Conservation (phyloP, 2,113 vertebrate species). For the Neogale vison region DNA sequence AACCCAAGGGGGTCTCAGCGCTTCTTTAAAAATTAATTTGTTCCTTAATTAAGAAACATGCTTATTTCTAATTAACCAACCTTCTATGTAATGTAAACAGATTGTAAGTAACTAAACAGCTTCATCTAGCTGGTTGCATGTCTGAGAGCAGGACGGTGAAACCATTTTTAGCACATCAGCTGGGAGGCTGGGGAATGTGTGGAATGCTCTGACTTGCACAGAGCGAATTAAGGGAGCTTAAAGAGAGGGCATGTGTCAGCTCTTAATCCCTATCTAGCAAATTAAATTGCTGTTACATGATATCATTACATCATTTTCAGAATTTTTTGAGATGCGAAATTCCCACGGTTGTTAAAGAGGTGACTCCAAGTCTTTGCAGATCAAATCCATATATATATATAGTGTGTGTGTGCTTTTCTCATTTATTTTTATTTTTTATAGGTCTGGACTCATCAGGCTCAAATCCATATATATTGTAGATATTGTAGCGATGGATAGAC, state of each 20-base stretch:
- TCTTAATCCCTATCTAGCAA: conserved; percentile 56
- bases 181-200: background rate
- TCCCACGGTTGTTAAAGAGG: background rate
- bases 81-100: conserved; percentile 57
- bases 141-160: background rate
- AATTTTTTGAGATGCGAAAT: conserved; percentile 9
- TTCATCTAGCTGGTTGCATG: background rate
- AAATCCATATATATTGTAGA: no score
- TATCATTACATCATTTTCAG: background rate
- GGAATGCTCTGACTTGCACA: background rate
- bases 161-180: background rate
- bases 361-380: background rate
- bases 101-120: conserved; percentile 34
- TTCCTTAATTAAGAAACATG: conserved; percentile 81
- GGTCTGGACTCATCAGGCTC: no score
- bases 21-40: conserved; percentile 77
- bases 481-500: fast-evolving
- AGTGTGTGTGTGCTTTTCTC: no score
- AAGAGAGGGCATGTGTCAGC: background rate
- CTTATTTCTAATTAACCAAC: conserved; percentile 78
- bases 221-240: conserved; percentile 37
- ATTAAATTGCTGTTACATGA: conserved; percentile 16
- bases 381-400: background rate
- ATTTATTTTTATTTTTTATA: no score
- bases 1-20: conserved; percentile 44